Evolutionary conservation across 2,797 vertebrate genomes (phyloP), one percentile per base, ranked within the genome.

Genomic region (Dallia pectoralis): DNA sequence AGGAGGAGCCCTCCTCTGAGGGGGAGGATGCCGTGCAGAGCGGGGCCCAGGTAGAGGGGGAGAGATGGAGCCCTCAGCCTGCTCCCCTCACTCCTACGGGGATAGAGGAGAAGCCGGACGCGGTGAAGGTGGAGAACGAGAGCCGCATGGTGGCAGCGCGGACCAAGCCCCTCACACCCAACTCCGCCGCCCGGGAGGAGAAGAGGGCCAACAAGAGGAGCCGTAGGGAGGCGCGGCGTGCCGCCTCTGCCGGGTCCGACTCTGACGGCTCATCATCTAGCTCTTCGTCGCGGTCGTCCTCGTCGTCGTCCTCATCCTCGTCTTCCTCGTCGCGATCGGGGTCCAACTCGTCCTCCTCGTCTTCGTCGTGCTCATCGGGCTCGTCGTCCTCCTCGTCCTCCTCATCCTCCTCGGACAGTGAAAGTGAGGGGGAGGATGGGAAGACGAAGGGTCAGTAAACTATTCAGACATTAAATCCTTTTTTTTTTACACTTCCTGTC

Each of bases 271-370:
- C 95, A 76, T 98, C 97, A 40, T 97, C 98, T 7, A 97, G 96
- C 88, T 97, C 96, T 77, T 98, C 98, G 9, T 96, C 97, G 0
- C 96, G 95, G 69, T 97, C 96, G 70, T 98, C 98, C 25, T 96
- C 93, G 4, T 96, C 98, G 27, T 94, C 92, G 0, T 99, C 97
- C 3, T 98, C 97, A 0, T 99, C 97, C 1, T 96, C 95, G 63
- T 98, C 96, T 79, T 99, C 96, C 81, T 96, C 96, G 5, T 96
- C 97, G 0, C 97, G 95, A 0, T 99, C 97, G 0, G 97, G 97
- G 0, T 98, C 97, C 0, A 97, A 96, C 0, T 98, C 97, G 0
- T 98, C 97, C 0, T 98, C 97, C 0, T 98, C 97, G 0, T 97
- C 96, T 0, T 98, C 96, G n/a, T 98, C 97, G 65, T 95, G 97